These are phyloP conservation scores for Cynopterus brachyotis DNA, from an alignment of 2,113 vertebrate genomes.

Conservation along the genomic window DNA sequence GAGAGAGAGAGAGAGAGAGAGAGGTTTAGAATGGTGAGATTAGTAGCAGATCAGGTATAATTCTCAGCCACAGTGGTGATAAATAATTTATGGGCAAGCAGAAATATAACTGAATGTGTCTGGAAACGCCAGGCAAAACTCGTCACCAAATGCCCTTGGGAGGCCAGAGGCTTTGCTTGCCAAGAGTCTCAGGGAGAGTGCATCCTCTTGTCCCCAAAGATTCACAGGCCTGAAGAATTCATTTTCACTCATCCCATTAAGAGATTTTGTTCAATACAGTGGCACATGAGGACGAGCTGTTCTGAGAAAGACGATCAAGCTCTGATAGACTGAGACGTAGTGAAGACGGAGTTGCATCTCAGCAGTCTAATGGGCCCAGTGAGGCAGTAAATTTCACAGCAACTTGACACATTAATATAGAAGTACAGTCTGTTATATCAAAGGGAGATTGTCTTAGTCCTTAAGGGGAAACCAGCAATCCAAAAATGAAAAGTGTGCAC, in stretches of 20 bases:
- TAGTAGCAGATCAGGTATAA: not conserved
- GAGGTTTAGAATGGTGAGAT: not conserved
- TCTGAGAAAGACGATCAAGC: slow-evolving; percentile 48
- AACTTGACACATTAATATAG: slow-evolving; percentile 85
- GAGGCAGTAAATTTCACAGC: slow-evolving; percentile 83
- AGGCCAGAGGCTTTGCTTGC: not conserved
- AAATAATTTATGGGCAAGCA: not conserved
- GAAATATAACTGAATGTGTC: not conserved
- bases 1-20: not conserved
- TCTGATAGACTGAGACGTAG: slow-evolving; percentile 67
- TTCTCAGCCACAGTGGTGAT: not conserved
- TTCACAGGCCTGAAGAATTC: not conserved
- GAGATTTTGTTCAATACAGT: slow-evolving; percentile 27
- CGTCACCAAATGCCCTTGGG: not conserved
- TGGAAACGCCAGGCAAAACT: not conserved
- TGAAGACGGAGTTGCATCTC: slow-evolving; percentile 54
- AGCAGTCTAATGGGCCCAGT: slow-evolving; percentile 72
- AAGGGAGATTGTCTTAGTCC: slow-evolving; percentile 82
- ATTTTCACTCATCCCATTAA: slow-evolving; percentile 48
- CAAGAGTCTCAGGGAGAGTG: not conserved
- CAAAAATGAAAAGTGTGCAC: slow-evolving; percentile 77
- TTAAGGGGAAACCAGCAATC: slow-evolving; percentile 80
- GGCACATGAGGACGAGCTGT: slow-evolving; percentile 55
- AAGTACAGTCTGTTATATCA: slow-evolving; percentile 85
- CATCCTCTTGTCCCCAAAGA: not conserved